These are phyloP conservation scores for Heliornis fulica DNA, from an alignment of 2,113 vertebrate species.

Conservation along the genomic window DNA sequence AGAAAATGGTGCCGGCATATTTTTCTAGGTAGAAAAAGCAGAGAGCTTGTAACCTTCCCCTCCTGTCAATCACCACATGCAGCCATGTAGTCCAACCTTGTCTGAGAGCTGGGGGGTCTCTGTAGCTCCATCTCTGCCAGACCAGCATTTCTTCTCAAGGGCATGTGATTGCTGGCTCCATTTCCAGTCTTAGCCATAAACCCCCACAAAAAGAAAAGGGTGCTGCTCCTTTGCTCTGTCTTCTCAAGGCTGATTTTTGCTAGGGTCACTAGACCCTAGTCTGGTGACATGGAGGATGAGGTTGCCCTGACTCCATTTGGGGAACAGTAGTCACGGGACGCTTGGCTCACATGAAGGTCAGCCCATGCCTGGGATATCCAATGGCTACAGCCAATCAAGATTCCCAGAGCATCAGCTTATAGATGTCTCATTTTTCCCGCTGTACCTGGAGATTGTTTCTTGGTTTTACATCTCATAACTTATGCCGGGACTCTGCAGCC, in stretches of 20 bases:
- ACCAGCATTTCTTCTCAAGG: not conserved
- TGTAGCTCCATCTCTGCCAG: not conserved
- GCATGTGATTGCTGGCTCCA: not conserved
- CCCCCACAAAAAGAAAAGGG: not conserved
- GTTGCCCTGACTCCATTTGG: not conserved
- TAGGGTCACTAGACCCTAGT: not conserved
- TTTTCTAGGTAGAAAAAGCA: not conserved
- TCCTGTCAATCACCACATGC: not conserved
- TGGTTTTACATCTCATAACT: not conserved
- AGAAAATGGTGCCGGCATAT: not conserved
- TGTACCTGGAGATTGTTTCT: not conserved
- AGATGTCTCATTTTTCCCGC: not conserved
- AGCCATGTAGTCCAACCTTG: not conserved
- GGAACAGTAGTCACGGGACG: not conserved
- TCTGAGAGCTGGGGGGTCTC: not conserved
- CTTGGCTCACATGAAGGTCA: not conserved
- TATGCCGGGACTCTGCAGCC: not conserved
- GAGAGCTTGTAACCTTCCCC: not conserved
- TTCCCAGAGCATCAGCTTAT: not conserved
- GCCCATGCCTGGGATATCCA: not conserved
- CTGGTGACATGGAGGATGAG: not conserved
- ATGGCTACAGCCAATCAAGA: not conserved
- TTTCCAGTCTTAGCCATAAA: not conserved
- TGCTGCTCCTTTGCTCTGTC: not conserved
- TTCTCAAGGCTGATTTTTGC: not conserved